Percentiles rank a stretch among this genome's conserved stretches.
Conservation (phyloP, 2,888 invertebrate genomes). For the Drosophila buzzatii region DNA sequence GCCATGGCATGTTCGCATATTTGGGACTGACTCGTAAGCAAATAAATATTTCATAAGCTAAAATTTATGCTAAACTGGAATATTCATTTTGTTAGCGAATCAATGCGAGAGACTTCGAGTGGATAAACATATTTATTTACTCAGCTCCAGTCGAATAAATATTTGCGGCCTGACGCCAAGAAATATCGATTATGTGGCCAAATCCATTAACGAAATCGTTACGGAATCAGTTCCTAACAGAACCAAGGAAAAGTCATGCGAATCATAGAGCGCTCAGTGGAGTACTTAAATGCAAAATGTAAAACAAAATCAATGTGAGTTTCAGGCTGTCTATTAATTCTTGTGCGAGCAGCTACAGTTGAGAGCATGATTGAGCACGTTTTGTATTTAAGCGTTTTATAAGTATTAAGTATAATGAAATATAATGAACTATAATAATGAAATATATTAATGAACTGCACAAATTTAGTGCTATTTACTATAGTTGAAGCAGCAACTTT, state of each 20-base stretch:
- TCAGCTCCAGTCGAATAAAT: constrained; percentile 35
- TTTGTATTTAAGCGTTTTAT: not conserved
- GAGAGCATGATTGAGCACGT: not conserved
- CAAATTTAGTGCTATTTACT: too few relatives aligned
- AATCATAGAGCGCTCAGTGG: not conserved
- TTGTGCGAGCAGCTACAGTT: not conserved
- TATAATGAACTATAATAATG: too few relatives aligned
- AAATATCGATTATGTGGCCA: constrained; percentile 42
- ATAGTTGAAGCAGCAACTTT: too few relatives aligned
- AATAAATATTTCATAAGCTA: too few relatives aligned
- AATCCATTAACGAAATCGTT: constrained; percentile 87
- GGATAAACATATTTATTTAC: constrained; percentile 44
- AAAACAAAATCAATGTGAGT: not conserved
- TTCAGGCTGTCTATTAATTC: not conserved
- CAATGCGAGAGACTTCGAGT: constrained; percentile 26
- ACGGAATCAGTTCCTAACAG: not conserved
- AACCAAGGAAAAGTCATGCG: not conserved
- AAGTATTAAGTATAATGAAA: too few relatives aligned
- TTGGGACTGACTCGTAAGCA: constrained; percentile 29
- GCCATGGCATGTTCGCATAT: constrained; percentile 38
- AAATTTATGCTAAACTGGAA: not conserved
- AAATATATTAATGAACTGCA: too few relatives aligned
- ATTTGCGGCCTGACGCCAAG: constrained; percentile 29
- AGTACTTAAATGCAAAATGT: not conserved
- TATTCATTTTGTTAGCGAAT: constrained; percentile 12